Base-by-base conservation (phyloP, 1,140 invertebrate genomes). In the Pseudoatta argentina region DNA sequence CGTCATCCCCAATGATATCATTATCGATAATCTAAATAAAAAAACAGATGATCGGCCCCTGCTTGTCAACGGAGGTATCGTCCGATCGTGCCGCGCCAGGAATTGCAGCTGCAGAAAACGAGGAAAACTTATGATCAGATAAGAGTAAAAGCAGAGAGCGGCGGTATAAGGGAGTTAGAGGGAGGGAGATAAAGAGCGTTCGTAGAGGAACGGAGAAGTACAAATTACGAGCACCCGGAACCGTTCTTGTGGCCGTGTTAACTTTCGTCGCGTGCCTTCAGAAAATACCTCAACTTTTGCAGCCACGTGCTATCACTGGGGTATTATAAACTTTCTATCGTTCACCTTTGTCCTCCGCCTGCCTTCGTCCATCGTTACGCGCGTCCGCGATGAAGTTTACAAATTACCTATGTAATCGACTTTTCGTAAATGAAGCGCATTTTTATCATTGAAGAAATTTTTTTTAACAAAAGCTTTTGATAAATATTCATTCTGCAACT, bases 371-470 rank as follows among this genome's bases (percentile, higher is more conserved):
- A 67, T 75, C 48, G 30, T 89, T 87, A 64, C 83, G 87, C 72
- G 71, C 86, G 48, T 71, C 16, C 51, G 24, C 59, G 53, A 79
- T 64, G 24, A 87, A 76, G 72, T 85, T 90, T 71, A 39, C 69
- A 16, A 51, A 55, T 53, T 27, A 71, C 24, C 39, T 59, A 39
- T 57, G 44, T 24, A 72, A 61, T 82, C 51, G n/a, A 67, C 1
- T 71, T 77, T 89, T 86, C 44, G 93, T 93, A 79, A 94, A 90
- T 67, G 91, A 96, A 92, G 12, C n/a, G 6, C 30, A 24, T 24
- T 48, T 51, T 39, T 63, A n/a, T 48, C 24, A 12, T 30, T 24
- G 14, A 82, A n/a, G 2, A 71, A 3, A 44, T 27, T 67, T 44
- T 57, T 21, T 44, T 27, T 55, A 63, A 24, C 8, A 59, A 59